A percentile compares a stretch with the other conserved stretches of the same genome.
Conservation (phyloP, 2,113 vertebrate genomes). For the Patagioenas fasciata region DNA sequence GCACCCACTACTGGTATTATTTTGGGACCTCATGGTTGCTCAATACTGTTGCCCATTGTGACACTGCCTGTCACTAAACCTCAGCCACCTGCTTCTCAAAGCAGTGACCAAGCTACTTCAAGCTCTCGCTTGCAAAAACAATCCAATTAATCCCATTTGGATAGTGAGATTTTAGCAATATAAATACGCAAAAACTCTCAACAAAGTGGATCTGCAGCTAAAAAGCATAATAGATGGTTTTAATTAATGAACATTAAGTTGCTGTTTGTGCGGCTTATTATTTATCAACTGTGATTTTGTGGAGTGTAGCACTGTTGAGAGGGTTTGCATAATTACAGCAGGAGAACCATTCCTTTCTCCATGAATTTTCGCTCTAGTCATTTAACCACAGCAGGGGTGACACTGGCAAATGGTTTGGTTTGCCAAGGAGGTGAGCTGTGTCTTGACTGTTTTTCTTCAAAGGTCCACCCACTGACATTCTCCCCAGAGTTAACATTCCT, state of each 20-base stretch:
- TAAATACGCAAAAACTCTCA: constrained; percentile 1
- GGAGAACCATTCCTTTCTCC: background rate
- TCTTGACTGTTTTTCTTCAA: background rate
- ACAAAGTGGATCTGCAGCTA: background rate
- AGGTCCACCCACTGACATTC: background rate
- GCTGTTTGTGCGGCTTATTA: constrained; percentile 27
- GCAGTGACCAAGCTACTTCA: background rate
- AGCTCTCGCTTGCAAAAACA: background rate
- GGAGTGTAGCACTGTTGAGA: constrained; percentile 1
- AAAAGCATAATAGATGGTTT: constrained; percentile 13
- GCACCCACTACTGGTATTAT: background rate
- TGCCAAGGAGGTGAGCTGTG: background rate
- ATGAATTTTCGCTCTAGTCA: constrained; percentile 2
- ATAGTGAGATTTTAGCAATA: background rate
- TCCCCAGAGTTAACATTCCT: background rate
- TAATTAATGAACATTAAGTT: constrained; percentile 17
- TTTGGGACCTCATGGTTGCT: background rate
- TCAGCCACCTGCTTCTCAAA: background rate
- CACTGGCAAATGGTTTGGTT: background rate
- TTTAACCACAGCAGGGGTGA: constrained; percentile 6
- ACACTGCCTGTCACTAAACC: background rate
- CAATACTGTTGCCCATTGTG: background rate
- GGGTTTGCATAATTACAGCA: constrained; percentile 44
- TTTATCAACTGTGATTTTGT: constrained; percentile 48
- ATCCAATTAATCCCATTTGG: background rate